A percentile compares a stretch with the other conserved stretches of the same genome.
phyloP scores from a whole-genome alignment of 2,888 invertebrate genomes.

The Philhelius pedissequus region DNA sequence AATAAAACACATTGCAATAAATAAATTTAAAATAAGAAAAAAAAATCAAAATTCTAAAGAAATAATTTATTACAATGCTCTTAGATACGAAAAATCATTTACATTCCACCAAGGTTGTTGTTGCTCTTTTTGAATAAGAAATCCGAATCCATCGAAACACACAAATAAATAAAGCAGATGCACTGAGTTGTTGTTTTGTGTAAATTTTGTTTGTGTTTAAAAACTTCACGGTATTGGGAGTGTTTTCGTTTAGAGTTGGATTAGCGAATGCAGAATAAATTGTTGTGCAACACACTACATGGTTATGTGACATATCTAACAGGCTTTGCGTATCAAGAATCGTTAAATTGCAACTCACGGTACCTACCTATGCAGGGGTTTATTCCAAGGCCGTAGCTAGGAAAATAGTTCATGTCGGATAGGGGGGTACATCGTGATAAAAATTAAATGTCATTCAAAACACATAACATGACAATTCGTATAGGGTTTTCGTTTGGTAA shows the following conservation, averaged over 20 bases:
- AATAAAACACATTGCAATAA: conserved; percentile 37
- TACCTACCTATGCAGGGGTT: not conserved
- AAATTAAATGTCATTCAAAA: not conserved
- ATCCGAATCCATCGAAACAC: not conserved
- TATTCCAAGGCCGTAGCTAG: not conserved
- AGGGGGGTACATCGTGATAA: not conserved
- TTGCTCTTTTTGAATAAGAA: conserved; percentile 56
- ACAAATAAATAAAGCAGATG: conserved; percentile 33
- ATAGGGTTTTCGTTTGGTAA: too few relatives aligned
- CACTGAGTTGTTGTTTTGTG: not conserved
- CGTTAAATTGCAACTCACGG: conserved; percentile 15
- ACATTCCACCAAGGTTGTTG: conserved; percentile 62
- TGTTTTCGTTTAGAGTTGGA: not conserved
- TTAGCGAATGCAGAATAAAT: conserved; percentile 31
- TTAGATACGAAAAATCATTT: conserved; percentile 35
- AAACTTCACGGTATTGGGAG: not conserved
- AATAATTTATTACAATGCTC: conserved; percentile 28
- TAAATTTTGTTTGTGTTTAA: not conserved
- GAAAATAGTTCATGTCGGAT: not conserved
- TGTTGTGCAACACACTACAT: conserved; percentile 43
- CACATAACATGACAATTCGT: too few relatives aligned
- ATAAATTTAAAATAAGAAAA: not conserved
- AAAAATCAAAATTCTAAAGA: conserved; percentile 30
- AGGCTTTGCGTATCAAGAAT: conserved; percentile 48
- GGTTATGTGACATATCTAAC: conserved; percentile 53